phyloP scores from a whole-genome alignment of 2,888 invertebrate genomes.

The Artemia sinica region DNA sequence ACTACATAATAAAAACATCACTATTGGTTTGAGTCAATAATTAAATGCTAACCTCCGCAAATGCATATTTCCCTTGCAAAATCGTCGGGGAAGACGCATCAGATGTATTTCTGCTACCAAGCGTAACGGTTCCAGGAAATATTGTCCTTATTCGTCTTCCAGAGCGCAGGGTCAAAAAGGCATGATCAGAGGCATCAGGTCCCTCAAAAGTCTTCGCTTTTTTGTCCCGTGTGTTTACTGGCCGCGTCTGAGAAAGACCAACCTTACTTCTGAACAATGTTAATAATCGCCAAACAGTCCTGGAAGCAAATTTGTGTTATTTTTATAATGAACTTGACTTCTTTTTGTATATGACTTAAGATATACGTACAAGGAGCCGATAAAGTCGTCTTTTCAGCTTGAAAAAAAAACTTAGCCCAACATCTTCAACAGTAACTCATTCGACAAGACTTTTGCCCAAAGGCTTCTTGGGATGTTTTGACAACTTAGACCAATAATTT shows the following conservation, averaged over 20 bases:
- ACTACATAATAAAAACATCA: no score
- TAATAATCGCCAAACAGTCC: conserved; percentile 10
- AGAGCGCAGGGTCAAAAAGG: not conserved
- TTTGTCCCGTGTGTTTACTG: not conserved
- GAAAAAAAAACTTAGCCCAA: no score
- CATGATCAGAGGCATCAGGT: not conserved
- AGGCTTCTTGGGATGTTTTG: no score
- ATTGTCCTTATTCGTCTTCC: not conserved
- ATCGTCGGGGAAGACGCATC: not conserved
- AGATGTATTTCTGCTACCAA: no score
- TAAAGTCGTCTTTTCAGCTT: no score
- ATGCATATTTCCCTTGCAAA: not conserved
- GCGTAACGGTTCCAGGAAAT: not conserved
- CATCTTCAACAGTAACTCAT: no score
- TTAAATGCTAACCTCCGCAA: not conserved
- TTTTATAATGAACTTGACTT: no score
- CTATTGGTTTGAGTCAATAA: not conserved
- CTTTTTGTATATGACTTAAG: no score
- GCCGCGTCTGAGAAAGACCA: not conserved
- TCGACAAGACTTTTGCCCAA: no score
- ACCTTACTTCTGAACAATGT: not conserved
- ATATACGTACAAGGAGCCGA: no score
- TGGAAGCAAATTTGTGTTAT: not conserved
- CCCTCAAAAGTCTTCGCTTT: not conserved
- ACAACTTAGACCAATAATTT: no score